Percentiles rank a stretch among this genome's conserved stretches.
These are phyloP conservation scores for Hesperia comma DNA, from an alignment of 2,888 invertebrate species.

Conservation along the genomic window DNA sequence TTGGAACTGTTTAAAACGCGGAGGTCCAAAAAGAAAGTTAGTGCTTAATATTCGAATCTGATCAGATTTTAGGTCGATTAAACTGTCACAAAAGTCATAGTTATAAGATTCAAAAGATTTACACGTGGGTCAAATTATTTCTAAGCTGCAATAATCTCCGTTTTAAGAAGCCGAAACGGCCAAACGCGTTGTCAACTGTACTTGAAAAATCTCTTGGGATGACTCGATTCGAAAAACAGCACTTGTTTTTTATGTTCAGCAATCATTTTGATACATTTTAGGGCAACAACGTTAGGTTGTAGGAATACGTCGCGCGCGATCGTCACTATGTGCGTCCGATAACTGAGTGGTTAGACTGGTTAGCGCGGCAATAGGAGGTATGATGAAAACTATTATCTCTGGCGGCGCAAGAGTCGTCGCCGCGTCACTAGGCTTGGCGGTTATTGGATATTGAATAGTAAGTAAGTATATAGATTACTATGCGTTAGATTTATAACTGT, in stretches of 20 bases:
- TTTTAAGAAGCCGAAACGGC: constrained; percentile 61
- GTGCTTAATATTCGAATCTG: not conserved
- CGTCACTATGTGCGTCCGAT: constrained; percentile 42
- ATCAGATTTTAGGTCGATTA: constrained; percentile 6
- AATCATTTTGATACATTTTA: constrained; percentile 81
- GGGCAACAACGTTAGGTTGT: not conserved
- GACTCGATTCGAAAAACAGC: constrained; percentile 75
- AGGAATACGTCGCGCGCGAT: constrained; percentile 5
- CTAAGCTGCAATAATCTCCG: constrained; percentile 32
- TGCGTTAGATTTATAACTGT: not conserved
- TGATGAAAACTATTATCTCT: constrained; percentile 3
- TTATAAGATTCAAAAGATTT: not conserved
- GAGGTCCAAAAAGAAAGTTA: constrained; percentile 14
- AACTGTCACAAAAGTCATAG: constrained; percentile 28
- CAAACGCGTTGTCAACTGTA: constrained; percentile 75
- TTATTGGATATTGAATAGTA: not conserved
- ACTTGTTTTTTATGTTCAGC: constrained; percentile 71
- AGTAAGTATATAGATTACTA: too few species aligned
- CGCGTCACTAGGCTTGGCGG: not conserved
- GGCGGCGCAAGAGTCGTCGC: not conserved
- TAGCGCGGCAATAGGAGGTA: constrained; percentile 8
- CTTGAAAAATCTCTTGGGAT: constrained; percentile 79
- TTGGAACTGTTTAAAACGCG: constrained; percentile 13
- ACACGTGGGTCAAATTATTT: constrained; percentile 22
- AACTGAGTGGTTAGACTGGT: constrained; percentile 44